A percentile compares a stretch with the other conserved stretches of the same genome.
Evolutionary conservation across 2,797 vertebrate species (phyloP).

Genomic region (Tarsius wallacei): DNA sequence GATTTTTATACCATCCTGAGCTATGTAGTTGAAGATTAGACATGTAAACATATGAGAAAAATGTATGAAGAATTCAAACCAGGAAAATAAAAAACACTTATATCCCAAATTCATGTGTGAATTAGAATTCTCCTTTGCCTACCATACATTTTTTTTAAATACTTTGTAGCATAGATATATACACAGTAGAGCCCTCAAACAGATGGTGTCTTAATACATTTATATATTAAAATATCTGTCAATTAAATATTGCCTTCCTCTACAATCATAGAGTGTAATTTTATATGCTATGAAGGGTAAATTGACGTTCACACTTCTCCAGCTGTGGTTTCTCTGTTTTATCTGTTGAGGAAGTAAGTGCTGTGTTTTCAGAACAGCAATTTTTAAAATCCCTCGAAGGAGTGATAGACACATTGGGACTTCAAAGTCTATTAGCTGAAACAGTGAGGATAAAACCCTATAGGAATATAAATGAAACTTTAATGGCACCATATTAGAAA

Average conservation of each 20-base stretch:
- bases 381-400: conserved; percentile 72
- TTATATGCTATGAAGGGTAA: conserved; percentile 65
- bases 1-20: conserved; percentile 7
- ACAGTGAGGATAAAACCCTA: conserved; percentile 72
- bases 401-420: conserved; percentile 73
- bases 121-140: conserved; percentile 2
- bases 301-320: conserved; percentile 55
- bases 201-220: conserved; percentile 75
- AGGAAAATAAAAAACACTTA: conserved; percentile 53
- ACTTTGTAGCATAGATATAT: neutral
- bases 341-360: conserved; percentile 62
- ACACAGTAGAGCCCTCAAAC: conserved; percentile 33
- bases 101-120: conserved; percentile 57
- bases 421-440: conserved; percentile 80
- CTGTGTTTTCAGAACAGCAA: conserved; percentile 75
- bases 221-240: conserved; percentile 75
- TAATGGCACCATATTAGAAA: conserved; percentile 75
- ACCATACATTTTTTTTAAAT: conserved; percentile 51
- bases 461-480: conserved; percentile 80
- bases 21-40: conserved; percentile 62
- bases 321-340: conserved; percentile 69
- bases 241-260: conserved; percentile 69
- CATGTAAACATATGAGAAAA: conserved; percentile 3
- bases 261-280: conserved; percentile 77
- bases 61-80: conserved; percentile 33